Conservation (phyloP, 2,797 vertebrate genomes). For the Etheostoma nigrum region DNA sequence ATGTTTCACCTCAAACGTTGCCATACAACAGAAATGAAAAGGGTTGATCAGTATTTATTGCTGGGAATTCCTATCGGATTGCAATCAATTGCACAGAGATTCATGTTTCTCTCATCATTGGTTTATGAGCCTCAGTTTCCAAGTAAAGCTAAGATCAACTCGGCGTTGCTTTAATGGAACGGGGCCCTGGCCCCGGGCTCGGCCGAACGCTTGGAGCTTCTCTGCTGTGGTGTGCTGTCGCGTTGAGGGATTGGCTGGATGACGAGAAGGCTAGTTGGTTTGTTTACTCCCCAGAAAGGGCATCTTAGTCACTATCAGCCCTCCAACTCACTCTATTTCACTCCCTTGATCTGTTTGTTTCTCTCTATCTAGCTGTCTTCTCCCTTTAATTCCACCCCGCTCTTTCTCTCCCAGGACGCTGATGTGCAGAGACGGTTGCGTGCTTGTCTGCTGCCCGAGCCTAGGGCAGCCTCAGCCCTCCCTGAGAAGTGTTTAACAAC, state of each 20-base stretch:
- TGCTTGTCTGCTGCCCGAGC: constrained; percentile 69
- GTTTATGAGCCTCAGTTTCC: constrained; percentile 7
- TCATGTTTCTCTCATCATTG: not conserved
- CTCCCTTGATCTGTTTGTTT: constrained; percentile 22
- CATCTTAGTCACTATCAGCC: constrained; percentile 42
- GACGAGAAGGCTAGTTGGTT: constrained; percentile 25
- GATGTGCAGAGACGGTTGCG: constrained; percentile 74
- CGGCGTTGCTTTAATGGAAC: not conserved
- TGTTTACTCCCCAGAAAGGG: constrained; percentile 57
- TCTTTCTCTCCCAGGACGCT: constrained; percentile 47
- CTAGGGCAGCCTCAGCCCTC: constrained; percentile 42
- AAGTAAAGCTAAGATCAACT: not conserved
- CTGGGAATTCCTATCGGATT: not conserved
- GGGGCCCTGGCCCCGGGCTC: constrained; percentile 2
- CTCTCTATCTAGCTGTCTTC: not conserved
- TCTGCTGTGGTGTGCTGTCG: constrained; percentile 16
- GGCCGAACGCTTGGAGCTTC: constrained; percentile 4
- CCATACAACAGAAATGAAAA: not conserved
- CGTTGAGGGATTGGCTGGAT: constrained; percentile 27
- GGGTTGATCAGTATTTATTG: not conserved
- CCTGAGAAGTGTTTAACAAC: constrained; percentile 36
- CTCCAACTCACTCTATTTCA: constrained; percentile 23
- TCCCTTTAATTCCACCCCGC: constrained; percentile 1
- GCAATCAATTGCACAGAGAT: not conserved
- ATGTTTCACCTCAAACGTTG: not conserved